A percentile compares a stretch with the other conserved stretches of the same genome.
Conservation (phyloP, 1,140 invertebrate species). For the Magallana gigas region DNA sequence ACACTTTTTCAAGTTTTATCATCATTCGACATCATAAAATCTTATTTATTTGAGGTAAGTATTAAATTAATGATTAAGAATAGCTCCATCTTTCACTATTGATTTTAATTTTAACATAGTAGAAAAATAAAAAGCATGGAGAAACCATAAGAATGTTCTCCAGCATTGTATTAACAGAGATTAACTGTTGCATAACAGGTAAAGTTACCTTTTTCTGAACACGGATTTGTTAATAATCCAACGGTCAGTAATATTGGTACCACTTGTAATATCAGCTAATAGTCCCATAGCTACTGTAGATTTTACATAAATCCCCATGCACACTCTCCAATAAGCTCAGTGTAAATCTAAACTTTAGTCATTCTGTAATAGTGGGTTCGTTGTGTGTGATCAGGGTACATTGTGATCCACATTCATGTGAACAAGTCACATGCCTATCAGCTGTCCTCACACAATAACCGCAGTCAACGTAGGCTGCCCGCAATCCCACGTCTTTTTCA, state of each 20-base stretch:
- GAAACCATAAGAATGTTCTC: too few species aligned
- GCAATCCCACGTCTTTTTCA: too few species aligned
- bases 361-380: not conserved
- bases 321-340: not conserved
- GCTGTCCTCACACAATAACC: not conserved
- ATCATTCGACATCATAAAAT: too few species aligned
- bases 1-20: too few species aligned
- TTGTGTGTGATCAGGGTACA: not conserved
- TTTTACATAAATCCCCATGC: not conserved
- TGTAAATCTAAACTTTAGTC: not conserved
- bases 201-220: not conserved
- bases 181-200: not conserved
- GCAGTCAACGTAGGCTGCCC: not conserved
- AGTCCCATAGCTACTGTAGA: not conserved
- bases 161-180: too few species aligned
- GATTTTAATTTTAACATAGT: too few species aligned
- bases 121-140: too few species aligned
- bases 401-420: constrained; percentile 32
- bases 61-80: too few species aligned
- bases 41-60: too few species aligned
- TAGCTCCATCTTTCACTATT: too few species aligned
- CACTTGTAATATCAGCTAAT: not conserved
- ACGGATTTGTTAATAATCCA: constrained; percentile 17
- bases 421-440: constrained; percentile 35
- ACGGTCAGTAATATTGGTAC: not conserved